phyloP scores from a whole-genome alignment of 1,140 invertebrate species.

The Bathynomus jamesi region DNA sequence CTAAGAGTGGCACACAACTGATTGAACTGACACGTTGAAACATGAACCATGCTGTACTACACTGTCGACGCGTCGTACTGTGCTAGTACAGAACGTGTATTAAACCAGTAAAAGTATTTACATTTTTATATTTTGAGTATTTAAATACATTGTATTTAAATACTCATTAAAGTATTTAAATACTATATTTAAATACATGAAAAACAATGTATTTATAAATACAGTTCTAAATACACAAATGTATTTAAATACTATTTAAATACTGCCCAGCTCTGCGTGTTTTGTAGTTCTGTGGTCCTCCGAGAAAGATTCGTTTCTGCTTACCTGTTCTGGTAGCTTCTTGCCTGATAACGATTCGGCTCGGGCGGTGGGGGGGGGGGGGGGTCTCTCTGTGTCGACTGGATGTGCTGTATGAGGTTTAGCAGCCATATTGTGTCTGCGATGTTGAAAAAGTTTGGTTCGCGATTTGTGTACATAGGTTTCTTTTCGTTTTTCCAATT shows the following conservation, averaged over 20 bases:
- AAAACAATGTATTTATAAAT: not conserved
- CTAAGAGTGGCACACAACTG: too few species aligned
- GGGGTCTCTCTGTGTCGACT: too few species aligned
- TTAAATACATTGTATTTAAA: not conserved
- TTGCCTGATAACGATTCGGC: too few species aligned
- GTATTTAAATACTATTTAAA: not conserved
- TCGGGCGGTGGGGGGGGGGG: too few species aligned
- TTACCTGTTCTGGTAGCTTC: too few species aligned
- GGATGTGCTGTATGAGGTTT: not conserved
- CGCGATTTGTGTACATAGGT: too few species aligned
- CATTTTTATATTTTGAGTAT: not conserved
- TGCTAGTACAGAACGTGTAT: not conserved
- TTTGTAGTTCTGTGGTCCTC: not conserved
- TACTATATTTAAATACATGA: not conserved
- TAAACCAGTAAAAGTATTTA: not conserved
- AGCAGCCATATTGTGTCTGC: not conserved
- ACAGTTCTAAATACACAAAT: not conserved
- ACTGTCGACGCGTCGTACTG: not conserved
- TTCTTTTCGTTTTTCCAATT: too few species aligned
- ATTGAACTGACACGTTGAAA: too few species aligned
- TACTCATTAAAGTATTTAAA: not conserved
- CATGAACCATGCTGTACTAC: not conserved
- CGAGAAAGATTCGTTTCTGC: too few species aligned
- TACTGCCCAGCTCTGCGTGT: not conserved
- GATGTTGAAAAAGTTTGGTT: too few species aligned